Conservation (phyloP, 2,797 vertebrate species). For the Luscinia megarhynchos region DNA sequence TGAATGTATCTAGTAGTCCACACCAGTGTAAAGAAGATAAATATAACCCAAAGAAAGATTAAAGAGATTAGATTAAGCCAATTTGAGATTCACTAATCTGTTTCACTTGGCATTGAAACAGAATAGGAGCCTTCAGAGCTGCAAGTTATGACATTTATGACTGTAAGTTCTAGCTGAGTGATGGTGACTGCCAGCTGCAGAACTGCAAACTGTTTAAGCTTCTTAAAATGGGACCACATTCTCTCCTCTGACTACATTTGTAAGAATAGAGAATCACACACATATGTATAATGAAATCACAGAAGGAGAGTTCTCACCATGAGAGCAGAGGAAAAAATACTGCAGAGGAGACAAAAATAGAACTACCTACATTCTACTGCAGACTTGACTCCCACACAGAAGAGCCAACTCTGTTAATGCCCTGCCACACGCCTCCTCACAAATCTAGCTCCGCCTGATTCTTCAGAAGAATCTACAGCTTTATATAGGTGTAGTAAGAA, state of each 20-base stretch:
- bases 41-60: slow-evolving; percentile 36
- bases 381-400: not conserved
- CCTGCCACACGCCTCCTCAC: not conserved
- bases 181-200: slow-evolving; percentile 35
- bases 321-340: not conserved
- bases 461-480: not conserved
- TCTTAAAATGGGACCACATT: not conserved
- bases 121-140: not conserved
- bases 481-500: not conserved
- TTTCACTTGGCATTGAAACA: slow-evolving; percentile 31
- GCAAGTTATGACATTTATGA: slow-evolving; percentile 25
- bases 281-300: not conserved
- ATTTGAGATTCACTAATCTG: not conserved
- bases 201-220: not conserved
- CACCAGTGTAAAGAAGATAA: not conserved
- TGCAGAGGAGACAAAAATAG: not conserved
- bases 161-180: not conserved
- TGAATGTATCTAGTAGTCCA: not conserved
- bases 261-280: not conserved
- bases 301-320: not conserved
- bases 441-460: not conserved
- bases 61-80: slow-evolving; percentile 43
- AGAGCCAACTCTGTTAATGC: not conserved
- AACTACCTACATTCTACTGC: not conserved
- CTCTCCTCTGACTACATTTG: not conserved